A percentile compares a stretch with the other conserved stretches of the same genome.
These are phyloP conservation scores for Lerema accius DNA, from an alignment of 1,140 invertebrate genomes.

Conservation along the genomic window DNA sequence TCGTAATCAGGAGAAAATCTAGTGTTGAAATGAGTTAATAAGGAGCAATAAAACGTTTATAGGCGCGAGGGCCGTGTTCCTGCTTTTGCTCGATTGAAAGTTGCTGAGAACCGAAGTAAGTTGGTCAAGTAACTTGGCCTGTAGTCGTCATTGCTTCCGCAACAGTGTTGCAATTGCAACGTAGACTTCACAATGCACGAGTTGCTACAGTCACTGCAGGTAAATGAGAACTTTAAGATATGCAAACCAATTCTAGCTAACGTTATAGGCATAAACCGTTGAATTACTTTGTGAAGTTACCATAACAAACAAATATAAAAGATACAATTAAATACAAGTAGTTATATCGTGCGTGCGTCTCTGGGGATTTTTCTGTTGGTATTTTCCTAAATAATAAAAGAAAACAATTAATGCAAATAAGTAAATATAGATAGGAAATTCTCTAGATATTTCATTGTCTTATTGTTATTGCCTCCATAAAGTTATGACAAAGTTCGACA, in stretches of 20 bases:
- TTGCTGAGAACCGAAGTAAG: slow-evolving; percentile 20
- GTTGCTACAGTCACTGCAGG: slow-evolving; percentile 37
- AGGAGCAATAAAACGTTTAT: slow-evolving; percentile 17
- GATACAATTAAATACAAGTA: no score
- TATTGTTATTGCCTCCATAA: no score
- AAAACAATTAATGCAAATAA: no score
- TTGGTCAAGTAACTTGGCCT: slow-evolving; percentile 40
- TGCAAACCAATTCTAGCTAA: slow-evolving; percentile 13
- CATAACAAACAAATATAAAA: no score
- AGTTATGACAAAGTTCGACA: no score
- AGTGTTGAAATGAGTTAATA: slow-evolving; percentile 21
- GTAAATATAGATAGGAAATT: no score
- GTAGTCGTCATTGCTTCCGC: slow-evolving; percentile 44
- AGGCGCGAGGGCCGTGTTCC: slow-evolving; percentile 3
- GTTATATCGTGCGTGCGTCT: no score
- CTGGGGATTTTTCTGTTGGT: no score
- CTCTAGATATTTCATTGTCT: no score
- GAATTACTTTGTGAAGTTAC: no score
- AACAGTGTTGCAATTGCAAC: slow-evolving; percentile 55
- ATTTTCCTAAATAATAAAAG: no score
- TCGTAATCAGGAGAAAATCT: slow-evolving; percentile 13
- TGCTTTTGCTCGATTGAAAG: slow-evolving; percentile 33
- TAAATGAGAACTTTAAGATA: slow-evolving; percentile 15
- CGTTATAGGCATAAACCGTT: not conserved
- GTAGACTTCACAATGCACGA: slow-evolving; percentile 37